Evolutionary conservation across 1,140 invertebrate genomes (phyloP).

Genomic region (Aphaenogaster floridana): DNA sequence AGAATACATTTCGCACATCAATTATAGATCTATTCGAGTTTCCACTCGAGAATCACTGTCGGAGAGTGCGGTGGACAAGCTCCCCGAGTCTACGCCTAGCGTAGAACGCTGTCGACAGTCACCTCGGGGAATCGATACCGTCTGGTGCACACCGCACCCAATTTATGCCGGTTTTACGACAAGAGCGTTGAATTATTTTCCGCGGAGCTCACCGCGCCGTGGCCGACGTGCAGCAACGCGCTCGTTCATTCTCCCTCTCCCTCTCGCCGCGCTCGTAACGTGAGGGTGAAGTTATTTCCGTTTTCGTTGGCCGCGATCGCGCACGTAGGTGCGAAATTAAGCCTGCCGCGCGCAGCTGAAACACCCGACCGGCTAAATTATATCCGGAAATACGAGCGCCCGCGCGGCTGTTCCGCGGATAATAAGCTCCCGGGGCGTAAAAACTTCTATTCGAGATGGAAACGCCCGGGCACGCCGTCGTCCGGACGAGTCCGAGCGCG

Average conservation of each 20-base stretch:
- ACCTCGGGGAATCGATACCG: conserved; percentile 42
- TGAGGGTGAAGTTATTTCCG: conserved; percentile 50
- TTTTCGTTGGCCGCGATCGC: conserved; percentile 56
- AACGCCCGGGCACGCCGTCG: conserved; percentile 37
- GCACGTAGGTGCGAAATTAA: conserved; percentile 65
- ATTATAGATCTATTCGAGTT: not conserved
- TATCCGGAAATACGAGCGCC: conserved; percentile 63
- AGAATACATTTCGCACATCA: not conserved
- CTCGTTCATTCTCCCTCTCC: conserved; percentile 19
- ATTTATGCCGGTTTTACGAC: conserved; percentile 61
- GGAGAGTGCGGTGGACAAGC: not conserved
- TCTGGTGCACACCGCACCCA: conserved; percentile 31
- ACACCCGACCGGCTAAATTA: conserved; percentile 62
- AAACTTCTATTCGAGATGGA: conserved; percentile 58
- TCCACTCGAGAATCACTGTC: not conserved
- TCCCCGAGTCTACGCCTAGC: conserved; percentile 1
- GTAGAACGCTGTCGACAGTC: conserved; percentile 6
- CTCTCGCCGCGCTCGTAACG: conserved; percentile 24
- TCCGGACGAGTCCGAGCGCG: conserved; percentile 55
- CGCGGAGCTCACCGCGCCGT: conserved; percentile 14
- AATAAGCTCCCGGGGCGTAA: conserved; percentile 62
- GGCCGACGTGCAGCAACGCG: conserved; percentile 27
- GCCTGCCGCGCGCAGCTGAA: conserved; percentile 53
- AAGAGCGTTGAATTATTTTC: conserved; percentile 57
- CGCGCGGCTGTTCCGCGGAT: conserved; percentile 58